Base-by-base conservation (phyloP, 2,113 vertebrate genomes). In the Rhinogobius similis region DNA sequence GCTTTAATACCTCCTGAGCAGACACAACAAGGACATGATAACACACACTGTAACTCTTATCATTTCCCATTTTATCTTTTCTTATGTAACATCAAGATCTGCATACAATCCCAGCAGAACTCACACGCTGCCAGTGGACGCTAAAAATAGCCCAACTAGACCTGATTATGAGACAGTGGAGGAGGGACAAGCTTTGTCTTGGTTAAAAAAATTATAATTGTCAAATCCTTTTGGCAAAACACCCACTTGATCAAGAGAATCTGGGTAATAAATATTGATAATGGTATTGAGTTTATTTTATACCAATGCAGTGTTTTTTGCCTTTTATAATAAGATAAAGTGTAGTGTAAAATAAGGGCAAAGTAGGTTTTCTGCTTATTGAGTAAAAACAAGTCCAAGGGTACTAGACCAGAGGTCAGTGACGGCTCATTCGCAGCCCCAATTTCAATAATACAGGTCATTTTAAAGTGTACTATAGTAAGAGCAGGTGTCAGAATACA, bases 91-190 rank as follows among this genome's bases (percentile, higher is more conserved):
- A 71, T 83, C 66, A 76, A 88, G 85, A 78, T 88, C 82, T 85
- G 79, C 72, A 81, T 85, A 77, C 79, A 84, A 83, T 87, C 75
- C 83, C 79, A 79, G 75, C 71, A 83, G 78, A 85, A 87, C 81
- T 74, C 68, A 46, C 71, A 87, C 55, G 56, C 82, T 76, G 76
- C 79, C 82, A 87, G 88, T 79, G 79, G 77, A 70, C 43, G 82
- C 90, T 92, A 93, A 91, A 92, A 92, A 89, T 93, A 92, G 73
- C 67, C 21, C 68, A 53, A 74, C 81, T 80, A 88, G 90, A 88
- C 88, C 90, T 87, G 84, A 87, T 89, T 90, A 83, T 77, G 73
- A 86, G 74, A 84, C 77, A 79, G 75, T 78, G 73, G 84, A 86
- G 76, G 81, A 77, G 78, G 82, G 68, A 38, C 64, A 46, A 43